Evolutionary conservation across 2,113 vertebrate genomes (phyloP).

Genomic region (Turdus rufiventris): DNA sequence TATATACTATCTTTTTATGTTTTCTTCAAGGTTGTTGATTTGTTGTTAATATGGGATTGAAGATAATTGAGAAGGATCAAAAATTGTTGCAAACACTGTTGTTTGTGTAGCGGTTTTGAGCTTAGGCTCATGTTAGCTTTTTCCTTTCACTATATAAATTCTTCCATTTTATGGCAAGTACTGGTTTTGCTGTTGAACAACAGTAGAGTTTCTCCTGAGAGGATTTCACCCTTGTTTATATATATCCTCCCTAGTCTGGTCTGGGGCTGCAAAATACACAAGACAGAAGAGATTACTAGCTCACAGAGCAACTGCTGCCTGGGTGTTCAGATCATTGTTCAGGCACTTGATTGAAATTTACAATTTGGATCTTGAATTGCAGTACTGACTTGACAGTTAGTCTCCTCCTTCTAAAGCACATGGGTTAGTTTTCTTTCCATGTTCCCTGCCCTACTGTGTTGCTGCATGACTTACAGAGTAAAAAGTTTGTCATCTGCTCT

Average conservation of each 20-base stretch:
- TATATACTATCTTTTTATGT: not conserved
- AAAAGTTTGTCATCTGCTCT: not conserved
- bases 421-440: not conserved
- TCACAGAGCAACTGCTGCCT: not conserved
- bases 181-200: not conserved
- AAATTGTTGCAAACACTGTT: not conserved
- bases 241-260: not conserved
- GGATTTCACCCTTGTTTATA: not conserved
- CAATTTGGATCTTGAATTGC: not conserved
- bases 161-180: not conserved
- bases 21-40: not conserved
- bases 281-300: not conserved
- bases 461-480: not conserved
- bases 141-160: not conserved
- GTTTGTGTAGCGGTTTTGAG: not conserved
- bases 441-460: not conserved
- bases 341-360: not conserved
- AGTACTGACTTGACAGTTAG: not conserved
- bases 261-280: not conserved
- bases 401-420: not conserved
- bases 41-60: not conserved
- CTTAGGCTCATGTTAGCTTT: not conserved
- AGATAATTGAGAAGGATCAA: not conserved
- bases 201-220: not conserved
- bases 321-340: not conserved